Percentiles rank a stretch among this genome's conserved stretches.
These are phyloP conservation scores for Iselma pallidipennis DNA, from an alignment of 2,888 invertebrate genomes.

Conservation along the genomic window DNA sequence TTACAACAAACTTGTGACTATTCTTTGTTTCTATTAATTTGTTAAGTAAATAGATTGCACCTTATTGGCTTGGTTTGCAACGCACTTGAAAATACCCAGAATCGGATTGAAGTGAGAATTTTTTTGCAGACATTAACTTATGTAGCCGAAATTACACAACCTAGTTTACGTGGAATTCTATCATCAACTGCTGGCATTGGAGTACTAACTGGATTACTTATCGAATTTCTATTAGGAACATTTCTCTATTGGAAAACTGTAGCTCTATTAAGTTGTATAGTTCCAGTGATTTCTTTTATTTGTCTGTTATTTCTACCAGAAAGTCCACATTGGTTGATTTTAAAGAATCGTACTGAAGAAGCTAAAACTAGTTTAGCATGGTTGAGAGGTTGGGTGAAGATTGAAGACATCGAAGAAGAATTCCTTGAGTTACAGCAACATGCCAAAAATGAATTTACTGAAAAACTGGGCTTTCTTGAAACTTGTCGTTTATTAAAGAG, in stretches of 20 bases:
- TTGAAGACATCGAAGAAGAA: conserved; percentile 64
- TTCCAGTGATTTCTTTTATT: conserved; percentile 66
- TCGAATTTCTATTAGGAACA: conserved; percentile 74
- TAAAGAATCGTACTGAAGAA: conserved; percentile 65
- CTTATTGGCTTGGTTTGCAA: too few relatives aligned
- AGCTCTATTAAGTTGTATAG: conserved; percentile 66
- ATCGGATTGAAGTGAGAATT: too few relatives aligned
- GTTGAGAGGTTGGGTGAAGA: conserved; percentile 41
- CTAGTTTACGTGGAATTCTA: conserved; percentile 70
- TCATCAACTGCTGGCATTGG: conserved; percentile 72
- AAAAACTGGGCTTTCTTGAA: neutral
- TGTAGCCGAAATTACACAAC: conserved; percentile 77
- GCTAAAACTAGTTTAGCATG: conserved; percentile 72
- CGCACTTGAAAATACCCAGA: too few relatives aligned
- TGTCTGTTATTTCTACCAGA: conserved; percentile 74
- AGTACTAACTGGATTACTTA: conserved; percentile 72
- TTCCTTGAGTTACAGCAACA: conserved; percentile 50
- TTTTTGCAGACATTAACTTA: conserved; percentile 67
- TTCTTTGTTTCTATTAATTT: too few relatives aligned
- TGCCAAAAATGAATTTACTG: neutral
- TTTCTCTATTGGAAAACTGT: conserved; percentile 71
- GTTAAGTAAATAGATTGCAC: too few relatives aligned
- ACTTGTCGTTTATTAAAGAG: conserved; percentile 57
- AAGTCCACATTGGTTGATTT: conserved; percentile 77
- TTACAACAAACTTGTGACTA: too few relatives aligned